Evolutionary conservation across 2,113 vertebrate species (phyloP).

Genomic region (Ciconia stormi): DNA sequence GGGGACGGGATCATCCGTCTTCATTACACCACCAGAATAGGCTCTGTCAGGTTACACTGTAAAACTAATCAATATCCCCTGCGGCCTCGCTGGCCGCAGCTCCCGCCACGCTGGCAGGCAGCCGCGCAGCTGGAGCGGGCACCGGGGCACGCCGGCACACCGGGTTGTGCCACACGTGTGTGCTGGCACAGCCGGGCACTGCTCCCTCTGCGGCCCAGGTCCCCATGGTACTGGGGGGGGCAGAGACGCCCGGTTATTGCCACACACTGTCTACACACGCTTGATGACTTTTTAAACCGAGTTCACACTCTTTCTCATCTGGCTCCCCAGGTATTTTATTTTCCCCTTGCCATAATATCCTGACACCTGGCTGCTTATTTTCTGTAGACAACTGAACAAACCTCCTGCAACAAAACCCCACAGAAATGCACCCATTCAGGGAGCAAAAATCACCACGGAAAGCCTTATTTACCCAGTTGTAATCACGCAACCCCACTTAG

Average conservation of each 20-base stretch:
- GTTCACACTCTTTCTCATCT: rapidly evolving
- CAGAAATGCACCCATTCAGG: neutral
- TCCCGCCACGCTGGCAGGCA: neutral
- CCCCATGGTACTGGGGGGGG: neutral
- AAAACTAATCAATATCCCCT: constrained; percentile 73
- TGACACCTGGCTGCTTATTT: neutral
- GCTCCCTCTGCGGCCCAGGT: neutral
- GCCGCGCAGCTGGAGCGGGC: neutral
- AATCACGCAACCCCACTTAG: neutral
- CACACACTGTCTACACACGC: neutral
- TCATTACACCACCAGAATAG: constrained; percentile 69
- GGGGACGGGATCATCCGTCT: constrained; percentile 71
- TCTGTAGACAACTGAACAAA: neutral
- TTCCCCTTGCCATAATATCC: neutral
- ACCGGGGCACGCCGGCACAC: neutral
- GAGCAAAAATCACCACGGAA: neutral
- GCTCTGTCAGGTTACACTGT: constrained; percentile 66
- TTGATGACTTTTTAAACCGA: rapidly evolving
- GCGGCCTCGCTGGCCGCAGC: neutral
- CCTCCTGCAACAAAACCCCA: neutral
- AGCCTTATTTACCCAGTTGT: neutral
- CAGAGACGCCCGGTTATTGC: rapidly evolving
- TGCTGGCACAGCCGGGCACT: neutral
- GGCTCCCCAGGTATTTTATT: neutral
- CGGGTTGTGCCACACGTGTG: neutral